Evolutionary conservation across 2,113 vertebrate species (phyloP).

Genomic region (Strix aluco): DNA sequence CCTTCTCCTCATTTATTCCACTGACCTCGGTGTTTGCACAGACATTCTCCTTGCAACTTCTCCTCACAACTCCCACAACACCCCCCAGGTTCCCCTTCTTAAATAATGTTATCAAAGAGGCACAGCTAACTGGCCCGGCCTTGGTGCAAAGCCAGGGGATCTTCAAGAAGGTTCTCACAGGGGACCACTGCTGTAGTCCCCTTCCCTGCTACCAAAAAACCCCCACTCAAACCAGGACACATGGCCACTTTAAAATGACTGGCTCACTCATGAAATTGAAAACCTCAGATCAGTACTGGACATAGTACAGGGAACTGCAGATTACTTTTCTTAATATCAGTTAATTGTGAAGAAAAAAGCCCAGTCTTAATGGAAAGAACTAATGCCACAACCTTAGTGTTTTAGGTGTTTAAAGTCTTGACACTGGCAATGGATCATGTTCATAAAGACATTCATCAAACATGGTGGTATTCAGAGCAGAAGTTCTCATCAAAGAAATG

Average conservation of each 20-base stretch:
- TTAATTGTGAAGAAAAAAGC: background rate
- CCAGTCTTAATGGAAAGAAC: background rate
- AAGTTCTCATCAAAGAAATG: background rate
- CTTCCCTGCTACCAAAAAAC: too few relatives aligned
- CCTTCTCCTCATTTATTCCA: too few relatives aligned
- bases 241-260: background rate
- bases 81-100: too few relatives aligned
- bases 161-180: too few relatives aligned
- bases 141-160: too few relatives aligned
- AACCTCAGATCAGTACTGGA: background rate
- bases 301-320: background rate
- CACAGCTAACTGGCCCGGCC: too few relatives aligned
- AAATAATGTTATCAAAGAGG: too few relatives aligned
- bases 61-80: too few relatives aligned
- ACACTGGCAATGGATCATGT: background rate
- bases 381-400: background rate
- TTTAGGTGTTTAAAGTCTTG: background rate
- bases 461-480: background rate
- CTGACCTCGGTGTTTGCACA: too few relatives aligned
- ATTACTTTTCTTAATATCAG: background rate
- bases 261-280: background rate
- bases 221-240: too few relatives aligned
- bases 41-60: too few relatives aligned
- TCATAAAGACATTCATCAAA: background rate
- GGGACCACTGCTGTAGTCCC: too few relatives aligned